Conservation (phyloP, 92 coral and sea anemone species). For the Paragorgia papillata region DNA sequence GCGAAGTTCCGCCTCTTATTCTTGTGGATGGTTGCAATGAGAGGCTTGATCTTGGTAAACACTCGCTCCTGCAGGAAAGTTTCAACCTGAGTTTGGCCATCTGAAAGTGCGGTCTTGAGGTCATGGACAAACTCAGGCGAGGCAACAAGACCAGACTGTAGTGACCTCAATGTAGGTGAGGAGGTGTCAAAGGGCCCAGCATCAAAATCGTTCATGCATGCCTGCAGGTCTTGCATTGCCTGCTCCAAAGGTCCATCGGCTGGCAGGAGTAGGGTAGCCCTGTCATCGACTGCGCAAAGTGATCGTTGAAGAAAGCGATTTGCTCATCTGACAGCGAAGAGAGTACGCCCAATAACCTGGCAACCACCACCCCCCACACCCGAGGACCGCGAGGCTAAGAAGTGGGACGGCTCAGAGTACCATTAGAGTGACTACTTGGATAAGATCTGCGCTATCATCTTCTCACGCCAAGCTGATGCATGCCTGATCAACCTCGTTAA, state of each 20-base stretch:
- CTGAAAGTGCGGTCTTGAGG: slow-evolving; percentile 27
- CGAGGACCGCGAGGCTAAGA: slow-evolving; percentile 48
- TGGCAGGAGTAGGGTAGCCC: slow-evolving; percentile 31
- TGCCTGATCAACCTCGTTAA: slow-evolving; percentile 31
- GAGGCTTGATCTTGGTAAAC: slow-evolving; percentile 38
- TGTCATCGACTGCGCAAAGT: slow-evolving; percentile 34
- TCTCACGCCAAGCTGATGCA: slow-evolving; percentile 40
- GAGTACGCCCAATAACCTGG: slow-evolving; percentile 25
- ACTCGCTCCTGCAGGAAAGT: slow-evolving; percentile 39
- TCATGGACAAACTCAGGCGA: slow-evolving; percentile 20
- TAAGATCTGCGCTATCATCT: slow-evolving; percentile 45
- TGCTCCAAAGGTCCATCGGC: slow-evolving; percentile 34
- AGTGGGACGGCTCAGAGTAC: slow-evolving; percentile 43
- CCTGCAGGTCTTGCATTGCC: too few relatives aligned
- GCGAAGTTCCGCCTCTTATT: slow-evolving; percentile 40
- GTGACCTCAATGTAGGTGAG: slow-evolving; percentile 24
- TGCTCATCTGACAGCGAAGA: slow-evolving; percentile 31
- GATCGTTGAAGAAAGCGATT: slow-evolving; percentile 26
- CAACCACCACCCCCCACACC: too few relatives aligned
- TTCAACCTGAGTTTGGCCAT: slow-evolving; percentile 39
- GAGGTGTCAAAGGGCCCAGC: slow-evolving; percentile 15
- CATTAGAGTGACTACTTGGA: slow-evolving; percentile 47
- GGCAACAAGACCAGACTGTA: slow-evolving; percentile 11
- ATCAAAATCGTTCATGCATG: slow-evolving; percentile 24
- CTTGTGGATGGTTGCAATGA: slow-evolving; percentile 34